Evolutionary conservation across 92 coral and sea anemone genomes (phyloP), one percentile per base, ranked within the genome.

Genomic region (Bergia puertoricense): DNA sequence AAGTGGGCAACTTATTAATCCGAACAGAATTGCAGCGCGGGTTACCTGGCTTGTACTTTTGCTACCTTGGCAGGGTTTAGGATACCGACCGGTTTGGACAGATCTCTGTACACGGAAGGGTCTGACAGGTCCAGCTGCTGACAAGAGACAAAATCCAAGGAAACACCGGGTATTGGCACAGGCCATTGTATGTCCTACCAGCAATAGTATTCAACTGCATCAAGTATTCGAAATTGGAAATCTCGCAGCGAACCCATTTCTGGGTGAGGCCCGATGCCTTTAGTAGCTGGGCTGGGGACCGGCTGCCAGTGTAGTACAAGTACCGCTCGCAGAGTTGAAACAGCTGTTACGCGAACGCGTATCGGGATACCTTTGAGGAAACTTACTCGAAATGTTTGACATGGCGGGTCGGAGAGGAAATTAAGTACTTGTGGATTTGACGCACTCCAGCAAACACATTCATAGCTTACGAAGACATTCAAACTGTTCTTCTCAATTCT

Each of bases 131-230:
- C 93, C 54, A 96, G 91, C 91, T 91, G 93, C 22, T 93, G 85
- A 5, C 98, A 96, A 41, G 90, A 81, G 90, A 74, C 43, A 96
- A 85, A 79, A 96, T 89, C 99, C 99, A 96, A 22, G 99, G 99
- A 42, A 96, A 95, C 82, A 96, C 93, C 46, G 99, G 99, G 73
- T 96, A 96, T 87, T 96, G 99, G 86, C 99, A 93, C 89, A 96
- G 87, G 86, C 93, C 98, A 54, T 95, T 95, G 90, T 93, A 96
- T 48, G 98, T 95, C 86, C 98, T 94, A 38, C 99, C 99, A 80
- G 99, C 98, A 86, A 96, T 96, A 74, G 99, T 96, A 91, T 96
- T 96, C 46, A 96, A 90, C 92, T 96, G 99, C 94, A 96, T 95
- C 13, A 96, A 88, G 91, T 96, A 96, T 88, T 96, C 98, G 88